Conservation (phyloP, 2,888 invertebrate genomes). For the Allacma fusca region DNA sequence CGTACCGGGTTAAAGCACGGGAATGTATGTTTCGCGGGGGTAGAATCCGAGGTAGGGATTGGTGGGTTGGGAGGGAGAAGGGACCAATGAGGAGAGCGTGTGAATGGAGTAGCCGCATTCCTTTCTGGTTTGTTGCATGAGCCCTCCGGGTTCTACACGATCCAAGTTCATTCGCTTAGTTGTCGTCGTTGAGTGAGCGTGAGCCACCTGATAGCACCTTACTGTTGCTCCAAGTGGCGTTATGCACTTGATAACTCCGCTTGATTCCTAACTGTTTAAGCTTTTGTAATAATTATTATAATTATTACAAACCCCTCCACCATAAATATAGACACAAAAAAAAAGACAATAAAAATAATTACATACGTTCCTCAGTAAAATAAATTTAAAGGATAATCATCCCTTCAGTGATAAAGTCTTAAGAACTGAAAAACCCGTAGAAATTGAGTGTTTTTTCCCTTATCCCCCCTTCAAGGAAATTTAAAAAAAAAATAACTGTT, state of each 20-base stretch:
- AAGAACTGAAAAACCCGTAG: too few relatives aligned
- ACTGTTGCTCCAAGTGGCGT: slow-evolving; percentile 10
- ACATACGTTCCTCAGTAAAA: too few relatives aligned
- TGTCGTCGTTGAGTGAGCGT: slow-evolving; percentile 24
- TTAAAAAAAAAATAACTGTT: too few relatives aligned
- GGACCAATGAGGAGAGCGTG: not conserved
- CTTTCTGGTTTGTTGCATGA: slow-evolving; percentile 26
- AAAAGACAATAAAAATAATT: not conserved
- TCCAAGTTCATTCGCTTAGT: slow-evolving; percentile 35
- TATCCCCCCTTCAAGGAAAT: too few relatives aligned
- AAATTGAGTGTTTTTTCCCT: too few relatives aligned
- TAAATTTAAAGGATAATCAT: not conserved
- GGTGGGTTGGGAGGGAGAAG: not conserved
- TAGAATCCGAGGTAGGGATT: not conserved
- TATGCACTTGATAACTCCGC: slow-evolving; percentile 16
- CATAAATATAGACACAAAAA: not conserved
- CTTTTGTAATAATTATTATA: not conserved
- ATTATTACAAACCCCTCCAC: not conserved
- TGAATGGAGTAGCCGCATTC: slow-evolving; percentile 18
- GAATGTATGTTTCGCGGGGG: not conserved
- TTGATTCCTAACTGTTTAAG: not conserved
- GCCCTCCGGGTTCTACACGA: slow-evolving; percentile 13
- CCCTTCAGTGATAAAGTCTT: too few relatives aligned
- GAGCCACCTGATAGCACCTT: slow-evolving; percentile 30
- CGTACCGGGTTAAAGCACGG: slow-evolving; percentile 7